Evolutionary conservation across 1,140 invertebrate species (phyloP).

Genomic region (Ptiloglossa arizonensis): DNA sequence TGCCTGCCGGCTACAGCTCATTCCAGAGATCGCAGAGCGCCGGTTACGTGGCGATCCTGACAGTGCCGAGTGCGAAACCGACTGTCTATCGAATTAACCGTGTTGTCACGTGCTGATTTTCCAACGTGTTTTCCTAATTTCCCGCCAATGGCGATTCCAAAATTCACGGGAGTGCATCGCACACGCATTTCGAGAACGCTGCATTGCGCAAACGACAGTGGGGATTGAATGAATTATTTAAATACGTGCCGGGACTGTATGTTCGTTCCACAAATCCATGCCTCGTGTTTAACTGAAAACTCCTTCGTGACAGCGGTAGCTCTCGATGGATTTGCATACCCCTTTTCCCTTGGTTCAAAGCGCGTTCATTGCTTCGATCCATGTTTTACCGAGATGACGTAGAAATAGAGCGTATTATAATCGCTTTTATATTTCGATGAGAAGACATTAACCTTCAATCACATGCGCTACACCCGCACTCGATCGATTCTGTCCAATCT

Average conservation of each 20-base stretch:
- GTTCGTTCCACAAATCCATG: conserved; percentile 11
- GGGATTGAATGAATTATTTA: conserved; percentile 21
- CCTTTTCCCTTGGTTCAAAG: background rate
- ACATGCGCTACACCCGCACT: too few species aligned
- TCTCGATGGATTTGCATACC: background rate
- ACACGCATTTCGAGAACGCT: background rate
- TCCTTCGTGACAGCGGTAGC: conserved; percentile 17
- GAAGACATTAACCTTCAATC: too few species aligned
- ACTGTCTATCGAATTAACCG: background rate
- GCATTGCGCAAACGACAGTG: conserved; percentile 39
- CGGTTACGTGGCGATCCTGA: background rate
- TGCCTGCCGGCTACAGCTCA: background rate
- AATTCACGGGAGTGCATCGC: background rate
- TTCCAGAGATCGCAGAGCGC: conserved; percentile 14
- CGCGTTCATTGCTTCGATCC: background rate
- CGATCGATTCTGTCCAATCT: too few species aligned
- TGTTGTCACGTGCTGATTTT: conserved; percentile 13
- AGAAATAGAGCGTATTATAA: background rate
- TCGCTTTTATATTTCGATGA: too few species aligned
- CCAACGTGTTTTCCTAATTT: background rate
- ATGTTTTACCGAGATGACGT: background rate
- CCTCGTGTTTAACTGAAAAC: background rate
- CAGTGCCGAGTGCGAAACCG: background rate
- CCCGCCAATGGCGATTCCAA: conserved; percentile 5
- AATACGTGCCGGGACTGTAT: conserved; percentile 13